phyloP scores from a whole-genome alignment of 2,888 invertebrate genomes.

The Antheraea assamensis region DNA sequence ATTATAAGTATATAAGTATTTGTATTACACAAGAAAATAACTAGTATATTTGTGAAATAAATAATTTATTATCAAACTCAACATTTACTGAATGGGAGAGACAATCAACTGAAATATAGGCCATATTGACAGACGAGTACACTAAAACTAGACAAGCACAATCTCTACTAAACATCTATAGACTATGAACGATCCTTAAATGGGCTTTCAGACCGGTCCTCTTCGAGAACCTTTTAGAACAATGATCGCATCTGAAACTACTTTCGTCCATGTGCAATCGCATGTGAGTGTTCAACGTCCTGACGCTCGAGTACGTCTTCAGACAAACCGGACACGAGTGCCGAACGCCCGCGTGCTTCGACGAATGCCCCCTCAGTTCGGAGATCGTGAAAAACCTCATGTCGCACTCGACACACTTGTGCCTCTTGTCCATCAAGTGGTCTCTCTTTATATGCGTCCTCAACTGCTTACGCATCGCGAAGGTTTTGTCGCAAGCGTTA shows the following conservation, averaged over 20 bases:
- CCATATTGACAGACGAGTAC: not conserved
- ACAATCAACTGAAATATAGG: not conserved
- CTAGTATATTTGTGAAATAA: too few species aligned
- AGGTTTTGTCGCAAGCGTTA: constrained; percentile 43
- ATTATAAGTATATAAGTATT: too few species aligned
- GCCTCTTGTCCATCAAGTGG: constrained; percentile 51
- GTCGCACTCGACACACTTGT: constrained; percentile 58
- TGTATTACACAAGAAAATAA: too few species aligned
- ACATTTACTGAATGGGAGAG: not conserved
- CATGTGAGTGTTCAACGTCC: constrained; percentile 29
- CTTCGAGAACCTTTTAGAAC: constrained; percentile 76
- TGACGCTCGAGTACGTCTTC: constrained; percentile 79
- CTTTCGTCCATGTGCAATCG: constrained; percentile 47
- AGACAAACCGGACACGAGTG: constrained; percentile 75
- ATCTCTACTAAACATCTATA: not conserved
- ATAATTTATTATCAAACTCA: too few species aligned
- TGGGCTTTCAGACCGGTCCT: constrained; percentile 28
- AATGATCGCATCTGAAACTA: constrained; percentile 46
- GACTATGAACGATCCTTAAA: not conserved
- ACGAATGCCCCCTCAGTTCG: constrained; percentile 43
- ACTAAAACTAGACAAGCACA: not conserved
- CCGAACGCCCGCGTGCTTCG: constrained; percentile 51
- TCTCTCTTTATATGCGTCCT: constrained; percentile 44
- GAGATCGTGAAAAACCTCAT: constrained; percentile 45
- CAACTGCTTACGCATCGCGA: constrained; percentile 33